A percentile compares a stretch with the other conserved stretches of the same genome.
Evolutionary conservation across 2,888 invertebrate species (phyloP).

Genomic region (Belgica antarctica): DNA sequence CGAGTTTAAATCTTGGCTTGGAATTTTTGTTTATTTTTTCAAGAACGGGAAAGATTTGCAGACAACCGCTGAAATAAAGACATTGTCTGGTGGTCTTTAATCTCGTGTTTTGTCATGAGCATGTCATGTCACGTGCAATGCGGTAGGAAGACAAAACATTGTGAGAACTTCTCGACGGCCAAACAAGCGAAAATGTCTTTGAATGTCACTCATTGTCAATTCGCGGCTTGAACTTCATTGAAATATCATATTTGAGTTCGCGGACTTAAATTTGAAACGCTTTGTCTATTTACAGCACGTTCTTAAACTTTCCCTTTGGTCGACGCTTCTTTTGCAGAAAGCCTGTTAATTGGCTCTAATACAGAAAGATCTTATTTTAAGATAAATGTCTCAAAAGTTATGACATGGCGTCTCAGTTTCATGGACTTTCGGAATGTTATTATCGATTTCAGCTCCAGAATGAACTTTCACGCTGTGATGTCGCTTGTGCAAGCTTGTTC

Average conservation of each 20-base stretch:
- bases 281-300: neutral
- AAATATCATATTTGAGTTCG: neutral
- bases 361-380: neutral
- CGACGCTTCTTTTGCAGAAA: neutral
- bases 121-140: neutral
- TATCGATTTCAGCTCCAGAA: too few relatives aligned
- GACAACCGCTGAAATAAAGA: neutral
- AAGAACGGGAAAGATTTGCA: neutral
- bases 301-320: neutral
- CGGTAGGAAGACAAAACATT: neutral
- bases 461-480: too few relatives aligned
- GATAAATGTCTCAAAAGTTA: neutral
- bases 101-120: neutral
- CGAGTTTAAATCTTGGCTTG: conserved; percentile 12
- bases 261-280: neutral
- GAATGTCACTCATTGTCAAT: neutral
- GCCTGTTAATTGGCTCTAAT: conserved; percentile 10
- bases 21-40: too few relatives aligned
- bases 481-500: too few relatives aligned
- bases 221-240: neutral
- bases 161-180: conserved; percentile 2
- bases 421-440: neutral
- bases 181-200: neutral
- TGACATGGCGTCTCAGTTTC: neutral
- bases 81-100: neutral